Evolutionary conservation across 2,113 vertebrate genomes (phyloP), one percentile per base, ranked within the genome.

Genomic region (Capreolus pygargus): DNA sequence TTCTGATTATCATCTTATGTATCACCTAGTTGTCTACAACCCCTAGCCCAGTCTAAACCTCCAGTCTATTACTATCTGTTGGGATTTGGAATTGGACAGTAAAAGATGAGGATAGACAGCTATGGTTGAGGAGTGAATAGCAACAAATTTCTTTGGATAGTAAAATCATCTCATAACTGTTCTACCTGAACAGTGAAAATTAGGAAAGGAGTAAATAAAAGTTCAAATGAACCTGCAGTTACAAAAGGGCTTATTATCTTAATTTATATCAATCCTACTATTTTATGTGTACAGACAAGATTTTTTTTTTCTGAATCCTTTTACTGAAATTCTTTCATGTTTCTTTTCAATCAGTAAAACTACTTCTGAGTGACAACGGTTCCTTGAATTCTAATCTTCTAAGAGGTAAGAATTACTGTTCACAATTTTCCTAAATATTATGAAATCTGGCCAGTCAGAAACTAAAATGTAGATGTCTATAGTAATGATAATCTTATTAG

Each of bases 381-480:
- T 95, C 86, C 67, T 82, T 95, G 39, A 83, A 76, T 79, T 87
- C 67, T 86, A 36, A 33, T 52, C 43, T 92, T 94, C 61, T 94
- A 43, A 39, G 33, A 93, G 16, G 28, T 55, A 85, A 95, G 54
- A 79, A 87, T 87, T 58, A 57, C 7, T 95, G 90, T 43, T 89
- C 78, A 54, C 36, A 52, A n/a, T 93, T 95, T 89, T 89, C 27
- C 45, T 97, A 92, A 95, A 94, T 89, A 79, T 43, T 89, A 27
- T 91, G 86, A 95, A 95, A 27, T 64, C 43, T 76, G 64, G 15
- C 67, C 67, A 92, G 60, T 58, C 45, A 92, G 74, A 79, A 96
- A 74, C 23, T 79, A 95, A 64, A 93, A 82, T 78, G 9, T 47
- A 91, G 61, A 2, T 39, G 30, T 79, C n/a, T 60, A 36, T 70